These are phyloP conservation scores for Zosterops pallidus DNA, from an alignment of 2,113 vertebrate species.

Conservation along the genomic window DNA sequence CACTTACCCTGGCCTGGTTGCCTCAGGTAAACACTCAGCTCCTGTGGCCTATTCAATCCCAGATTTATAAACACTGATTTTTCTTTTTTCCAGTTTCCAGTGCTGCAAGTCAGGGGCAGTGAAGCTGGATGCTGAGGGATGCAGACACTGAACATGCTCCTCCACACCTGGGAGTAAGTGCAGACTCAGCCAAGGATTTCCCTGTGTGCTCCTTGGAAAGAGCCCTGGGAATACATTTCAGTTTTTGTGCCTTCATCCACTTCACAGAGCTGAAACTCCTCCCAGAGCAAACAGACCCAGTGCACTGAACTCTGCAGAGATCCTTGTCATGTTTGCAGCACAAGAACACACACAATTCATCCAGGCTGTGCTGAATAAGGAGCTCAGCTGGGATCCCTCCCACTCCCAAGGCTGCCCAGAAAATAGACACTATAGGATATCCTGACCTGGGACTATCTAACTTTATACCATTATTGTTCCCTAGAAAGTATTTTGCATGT, in stretches of 20 bases:
- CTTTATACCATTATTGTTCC: neutral
- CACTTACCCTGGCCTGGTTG: neutral
- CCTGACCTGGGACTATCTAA: neutral
- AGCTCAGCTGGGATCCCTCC: neutral
- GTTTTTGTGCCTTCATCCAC: neutral
- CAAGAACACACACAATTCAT: neutral
- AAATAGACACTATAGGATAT: fast-evolving
- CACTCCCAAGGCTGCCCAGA: neutral
- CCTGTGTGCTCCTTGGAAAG: neutral
- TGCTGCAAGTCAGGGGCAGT: neutral
- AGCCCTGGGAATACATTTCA: neutral
- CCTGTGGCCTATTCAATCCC: neutral
- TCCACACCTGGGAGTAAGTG: neutral
- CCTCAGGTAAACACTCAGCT: neutral
- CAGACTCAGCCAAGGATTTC: neutral
- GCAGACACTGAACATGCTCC: neutral
- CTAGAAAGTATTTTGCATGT: neutral
- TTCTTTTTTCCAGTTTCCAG: neutral
- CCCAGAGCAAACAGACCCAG: neutral
- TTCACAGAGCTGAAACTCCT: neutral
- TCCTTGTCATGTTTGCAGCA: fast-evolving
- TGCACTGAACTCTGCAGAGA: neutral
- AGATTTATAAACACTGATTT: neutral
- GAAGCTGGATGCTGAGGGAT: neutral
- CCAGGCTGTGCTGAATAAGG: neutral